Evolutionary conservation across 2,888 invertebrate genomes (phyloP).

Genomic region (Mythimna lalbum): DNA sequence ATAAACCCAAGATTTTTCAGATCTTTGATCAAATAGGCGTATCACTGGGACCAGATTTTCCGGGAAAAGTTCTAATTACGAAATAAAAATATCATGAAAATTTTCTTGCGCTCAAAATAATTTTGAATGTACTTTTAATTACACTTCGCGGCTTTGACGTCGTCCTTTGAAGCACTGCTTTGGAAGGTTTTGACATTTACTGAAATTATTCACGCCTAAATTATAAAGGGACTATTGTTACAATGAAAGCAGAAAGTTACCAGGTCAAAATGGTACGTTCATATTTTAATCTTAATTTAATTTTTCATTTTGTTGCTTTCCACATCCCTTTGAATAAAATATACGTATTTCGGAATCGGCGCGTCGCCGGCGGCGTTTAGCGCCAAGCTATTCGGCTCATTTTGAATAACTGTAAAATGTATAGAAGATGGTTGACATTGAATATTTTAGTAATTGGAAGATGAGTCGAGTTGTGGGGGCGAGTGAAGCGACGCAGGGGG

Average conservation of each 20-base stretch:
- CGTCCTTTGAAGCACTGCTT: constrained; percentile 14
- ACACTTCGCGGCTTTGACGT: constrained; percentile 11
- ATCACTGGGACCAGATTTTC: not conserved
- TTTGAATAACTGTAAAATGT: constrained; percentile 45
- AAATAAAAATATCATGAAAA: constrained; percentile 8
- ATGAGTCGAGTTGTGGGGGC: constrained; percentile 70
- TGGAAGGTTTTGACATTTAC: constrained; percentile 18
- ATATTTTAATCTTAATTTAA: constrained; percentile 41
- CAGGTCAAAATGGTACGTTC: constrained; percentile 19
- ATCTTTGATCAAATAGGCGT: constrained; percentile 12
- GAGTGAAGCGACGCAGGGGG: constrained; percentile 60
- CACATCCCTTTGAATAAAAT: constrained; percentile 42
- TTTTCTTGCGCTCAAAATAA: not conserved
- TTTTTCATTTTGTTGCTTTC: constrained; percentile 31
- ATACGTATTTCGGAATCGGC: constrained; percentile 10
- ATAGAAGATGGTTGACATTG: constrained; percentile 53
- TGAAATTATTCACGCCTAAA: constrained; percentile 41
- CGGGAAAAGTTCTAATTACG: not conserved
- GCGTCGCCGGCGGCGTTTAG: constrained; percentile 13
- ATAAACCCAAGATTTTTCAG: not conserved
- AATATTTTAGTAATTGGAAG: constrained; percentile 58
- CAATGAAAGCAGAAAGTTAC: constrained; percentile 35
- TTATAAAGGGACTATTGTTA: constrained; percentile 55
- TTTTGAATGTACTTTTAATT: constrained; percentile 1
- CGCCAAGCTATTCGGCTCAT: constrained; percentile 25